phyloP scores from a whole-genome alignment of 2,113 vertebrate genomes.

The Pampusana beccarii region DNA sequence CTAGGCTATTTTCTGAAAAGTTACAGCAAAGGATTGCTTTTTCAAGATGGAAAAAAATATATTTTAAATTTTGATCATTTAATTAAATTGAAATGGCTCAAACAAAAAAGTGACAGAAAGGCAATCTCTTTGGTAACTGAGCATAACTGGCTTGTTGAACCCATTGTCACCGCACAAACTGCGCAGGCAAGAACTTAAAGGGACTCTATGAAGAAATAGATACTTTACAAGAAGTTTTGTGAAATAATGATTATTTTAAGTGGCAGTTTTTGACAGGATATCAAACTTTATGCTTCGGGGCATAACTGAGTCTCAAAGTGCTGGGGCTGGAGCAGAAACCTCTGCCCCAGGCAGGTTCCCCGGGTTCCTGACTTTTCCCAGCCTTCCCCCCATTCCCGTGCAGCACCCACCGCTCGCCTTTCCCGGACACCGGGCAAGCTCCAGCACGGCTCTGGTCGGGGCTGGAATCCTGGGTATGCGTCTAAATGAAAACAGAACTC shows the following conservation, averaged over 20 bases:
- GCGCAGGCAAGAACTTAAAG: neutral
- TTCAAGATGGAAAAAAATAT: neutral
- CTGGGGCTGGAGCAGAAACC: neutral
- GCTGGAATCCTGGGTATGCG: neutral
- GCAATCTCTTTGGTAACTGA: neutral
- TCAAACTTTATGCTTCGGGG: neutral
- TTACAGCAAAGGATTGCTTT: neutral
- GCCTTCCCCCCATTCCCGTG: no score
- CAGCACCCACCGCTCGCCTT: neutral
- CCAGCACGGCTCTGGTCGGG: neutral
- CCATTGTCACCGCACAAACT: neutral
- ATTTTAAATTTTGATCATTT: neutral
- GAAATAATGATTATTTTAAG: neutral
- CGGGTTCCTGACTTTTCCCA: no score
- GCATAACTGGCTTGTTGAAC: neutral
- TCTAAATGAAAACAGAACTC: slow-evolving; percentile 14
- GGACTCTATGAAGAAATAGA: neutral
- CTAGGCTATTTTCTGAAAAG: neutral
- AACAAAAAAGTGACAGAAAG: neutral
- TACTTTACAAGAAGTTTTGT: neutral
- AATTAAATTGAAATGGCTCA: neutral
- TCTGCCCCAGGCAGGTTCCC: neutral
- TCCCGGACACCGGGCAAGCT: neutral
- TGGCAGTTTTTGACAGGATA: neutral
- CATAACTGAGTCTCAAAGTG: neutral